Evolutionary conservation across 2,113 vertebrate genomes (phyloP).

Genomic region (Lonchura striata): DNA sequence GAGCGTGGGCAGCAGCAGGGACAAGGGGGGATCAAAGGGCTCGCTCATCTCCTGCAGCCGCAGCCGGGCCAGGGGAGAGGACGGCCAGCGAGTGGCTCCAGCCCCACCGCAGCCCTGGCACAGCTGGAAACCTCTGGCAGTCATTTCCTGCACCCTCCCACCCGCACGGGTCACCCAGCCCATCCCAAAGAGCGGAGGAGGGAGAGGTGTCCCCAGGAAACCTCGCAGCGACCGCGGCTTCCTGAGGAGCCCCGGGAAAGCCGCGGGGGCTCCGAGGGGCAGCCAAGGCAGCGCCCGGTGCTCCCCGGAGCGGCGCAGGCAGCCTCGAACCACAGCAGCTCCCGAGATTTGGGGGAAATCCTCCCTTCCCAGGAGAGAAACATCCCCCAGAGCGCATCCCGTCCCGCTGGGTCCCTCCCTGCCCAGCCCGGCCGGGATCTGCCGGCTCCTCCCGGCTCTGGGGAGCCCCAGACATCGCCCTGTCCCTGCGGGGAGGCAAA

Average conservation of each 20-base stretch:
- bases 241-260: background rate
- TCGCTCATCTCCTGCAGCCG: background rate
- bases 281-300: background rate
- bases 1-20: background rate
- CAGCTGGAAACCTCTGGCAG: slow-evolving; percentile 2
- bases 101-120: background rate
- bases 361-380: background rate
- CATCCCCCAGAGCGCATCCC: rapidly evolving
- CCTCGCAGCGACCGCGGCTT: background rate
- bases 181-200: background rate
- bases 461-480: rapidly evolving
- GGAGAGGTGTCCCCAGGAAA: background rate
- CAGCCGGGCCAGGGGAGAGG: rapidly evolving
- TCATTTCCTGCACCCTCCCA: background rate
- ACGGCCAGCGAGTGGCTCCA: background rate
- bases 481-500: rapidly evolving
- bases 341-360: rapidly evolving
- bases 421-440: rapidly evolving
- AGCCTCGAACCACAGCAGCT: background rate
- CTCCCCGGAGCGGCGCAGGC: background rate
- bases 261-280: background rate
- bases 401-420: background rate
- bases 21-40: rapidly evolving
- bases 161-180: background rate
- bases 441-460: background rate